Conservation (phyloP, 2,113 vertebrate genomes). For the Poeciliopsis turrubarensis region DNA sequence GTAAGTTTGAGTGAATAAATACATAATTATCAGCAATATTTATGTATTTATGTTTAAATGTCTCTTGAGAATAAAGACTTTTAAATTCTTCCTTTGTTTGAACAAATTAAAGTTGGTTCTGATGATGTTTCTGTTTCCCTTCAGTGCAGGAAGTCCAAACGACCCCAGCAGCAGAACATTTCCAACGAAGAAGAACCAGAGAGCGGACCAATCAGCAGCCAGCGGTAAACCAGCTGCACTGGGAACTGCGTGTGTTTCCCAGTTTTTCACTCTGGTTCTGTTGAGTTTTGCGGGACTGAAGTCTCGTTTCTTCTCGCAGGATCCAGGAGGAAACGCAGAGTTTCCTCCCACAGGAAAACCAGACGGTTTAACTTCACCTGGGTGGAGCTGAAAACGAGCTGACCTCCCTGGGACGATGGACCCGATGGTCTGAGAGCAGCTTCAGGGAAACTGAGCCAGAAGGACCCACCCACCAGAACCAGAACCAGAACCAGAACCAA, state of each 20-base stretch:
- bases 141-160: not conserved
- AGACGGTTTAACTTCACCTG: not conserved
- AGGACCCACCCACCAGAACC: too few relatives aligned
- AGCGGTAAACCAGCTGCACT: not conserved
- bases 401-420: too few relatives aligned
- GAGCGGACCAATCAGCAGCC: not conserved
- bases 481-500: too few relatives aligned
- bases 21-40: too few relatives aligned
- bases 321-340: not conserved
- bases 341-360: not conserved
- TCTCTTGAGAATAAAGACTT: too few relatives aligned
- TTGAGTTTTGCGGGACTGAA: too few relatives aligned
- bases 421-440: too few relatives aligned
- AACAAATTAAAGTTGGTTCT: too few relatives aligned
- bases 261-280: too few relatives aligned
- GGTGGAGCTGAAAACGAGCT: not conserved
- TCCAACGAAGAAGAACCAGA: not conserved
- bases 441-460: too few relatives aligned
- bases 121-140: not conserved
- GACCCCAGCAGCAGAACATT: not conserved
- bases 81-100: too few relatives aligned
- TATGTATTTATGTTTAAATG: too few relatives aligned
- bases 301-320: not conserved
- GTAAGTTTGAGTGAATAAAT: not conserved
- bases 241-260: not conserved